Base-by-base conservation (phyloP, 2,113 vertebrate species). In the Anoura caudifer region DNA sequence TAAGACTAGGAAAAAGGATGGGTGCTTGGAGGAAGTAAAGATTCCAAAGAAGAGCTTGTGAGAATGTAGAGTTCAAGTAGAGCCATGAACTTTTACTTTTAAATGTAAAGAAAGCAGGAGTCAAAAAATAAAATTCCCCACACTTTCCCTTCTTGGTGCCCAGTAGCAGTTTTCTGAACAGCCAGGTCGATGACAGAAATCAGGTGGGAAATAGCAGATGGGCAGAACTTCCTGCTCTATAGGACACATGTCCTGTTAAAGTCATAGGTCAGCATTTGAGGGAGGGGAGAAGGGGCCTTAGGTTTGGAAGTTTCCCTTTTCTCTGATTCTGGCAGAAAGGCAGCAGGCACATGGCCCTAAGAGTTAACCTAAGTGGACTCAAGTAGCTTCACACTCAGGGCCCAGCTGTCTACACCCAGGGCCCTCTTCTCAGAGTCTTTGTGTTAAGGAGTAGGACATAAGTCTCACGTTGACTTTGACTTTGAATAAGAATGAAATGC, bases 401-500 rank as follows among this genome's bases (percentile, higher is more conserved):
- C 12, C 81, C 11, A 14, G 26, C 47, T 61, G 63, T 41, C 56
- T 45, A 47, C 0, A 70, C 31, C 52, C 72, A 73, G 41, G 45
- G 76, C 6, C 20, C 69, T 65, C 33, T 83, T 41, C 41, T 11
- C 19, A 11, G 31, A 77, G 17, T 28, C 45, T 72, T 45, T 41
- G 52, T 41, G 82, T 26, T 14, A 38, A 82, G 33, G 50, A 14
- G 43, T 52, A 67, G 24, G 24, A 65, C 77, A 41, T 41, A 56
- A 75, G 56, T 19, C 45, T 75, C 54, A 24, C 24, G 8, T 14
- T 41, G n/a, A 84, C 56, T 26, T 52, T 36, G 26, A 31, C 33
- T 54, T 41, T 61, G 43, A 92, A 26, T 65, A 76, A 96, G 67
- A 89, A 54, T n/a, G 6, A 52, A 88, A 81, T 11, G n/a, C 17